phyloP scores from a whole-genome alignment of 1,140 invertebrate species.

The Lordiphosa clarofinis region DNA sequence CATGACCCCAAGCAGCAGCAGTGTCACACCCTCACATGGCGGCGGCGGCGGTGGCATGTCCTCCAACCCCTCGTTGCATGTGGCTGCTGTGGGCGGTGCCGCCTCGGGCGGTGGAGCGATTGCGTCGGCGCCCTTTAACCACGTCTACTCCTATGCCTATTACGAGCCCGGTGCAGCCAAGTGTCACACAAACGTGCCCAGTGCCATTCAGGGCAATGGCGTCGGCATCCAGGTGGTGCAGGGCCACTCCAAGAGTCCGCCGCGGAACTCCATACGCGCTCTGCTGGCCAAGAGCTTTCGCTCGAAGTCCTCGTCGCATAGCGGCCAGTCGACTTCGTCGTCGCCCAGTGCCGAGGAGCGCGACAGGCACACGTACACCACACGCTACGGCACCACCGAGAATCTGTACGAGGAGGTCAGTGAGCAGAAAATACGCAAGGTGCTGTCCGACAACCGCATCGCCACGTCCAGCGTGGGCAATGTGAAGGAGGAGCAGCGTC shows the following conservation, averaged over 20 bases:
- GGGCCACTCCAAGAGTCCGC: conserved; percentile 72
- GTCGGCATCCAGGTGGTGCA: conserved; percentile 1
- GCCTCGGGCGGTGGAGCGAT: conserved; percentile 33
- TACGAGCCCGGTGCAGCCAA: conserved; percentile 84
- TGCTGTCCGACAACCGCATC: conserved; percentile 80
- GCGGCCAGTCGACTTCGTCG: conserved; percentile 55
- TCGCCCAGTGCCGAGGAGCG: conserved; percentile 71
- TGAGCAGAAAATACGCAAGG: conserved; percentile 81
- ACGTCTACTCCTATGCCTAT: conserved; percentile 89
- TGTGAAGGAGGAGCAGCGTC: conserved; percentile 89
- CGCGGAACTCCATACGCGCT: conserved; percentile 78
- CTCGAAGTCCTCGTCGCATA: conserved; percentile 60
- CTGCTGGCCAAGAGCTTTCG: conserved; percentile 73
- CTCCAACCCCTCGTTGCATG: conserved; percentile 58
- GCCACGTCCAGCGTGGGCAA: conserved; percentile 83
- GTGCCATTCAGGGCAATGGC: conserved; percentile 54
- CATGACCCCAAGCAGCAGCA: conserved; percentile 60
- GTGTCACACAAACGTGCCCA: conserved; percentile 82
- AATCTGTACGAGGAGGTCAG: conserved; percentile 94
- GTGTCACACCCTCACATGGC: conserved; percentile 56
- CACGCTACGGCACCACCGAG: conserved; percentile 89
- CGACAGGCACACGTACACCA: conserved; percentile 85
- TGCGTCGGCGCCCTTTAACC: conserved; percentile 66
- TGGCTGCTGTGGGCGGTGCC: conserved; percentile 59
- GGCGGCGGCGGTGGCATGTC: conserved; percentile 34